Base-by-base conservation (phyloP, 2,113 vertebrate genomes). In the Turnix velox region DNA sequence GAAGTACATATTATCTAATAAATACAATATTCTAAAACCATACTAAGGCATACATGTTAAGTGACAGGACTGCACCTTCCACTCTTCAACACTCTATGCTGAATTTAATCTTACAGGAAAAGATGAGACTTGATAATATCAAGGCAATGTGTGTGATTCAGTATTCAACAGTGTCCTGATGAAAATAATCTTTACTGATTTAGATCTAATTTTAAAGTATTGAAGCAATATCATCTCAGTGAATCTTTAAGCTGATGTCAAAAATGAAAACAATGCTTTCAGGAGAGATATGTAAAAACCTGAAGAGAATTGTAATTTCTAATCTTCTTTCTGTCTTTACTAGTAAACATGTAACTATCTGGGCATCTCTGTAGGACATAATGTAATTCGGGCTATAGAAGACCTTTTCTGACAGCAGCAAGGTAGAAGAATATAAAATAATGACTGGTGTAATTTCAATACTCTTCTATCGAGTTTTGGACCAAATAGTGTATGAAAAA, bases 171-270 rank as follows among this genome's bases (percentile, higher is more conserved):
- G 30, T 90, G 39, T 90, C 42, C 66, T 72, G 54, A 77, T 52
- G 43, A 83, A 33, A 52, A 23, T 62, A 49, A 77, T 20, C 57
- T 61, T 55, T 96, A 79, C 39, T 68, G 55, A 55, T 94, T 91
- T 91, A 68, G 22, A 57, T 87, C 58, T 90, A 73, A 72, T 82
- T 39, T 91, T 52, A 95, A 96, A 93, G 81, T 90, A 78, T n/a
- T 6, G 1, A 49, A 33, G 77, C 39, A 40, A 66, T 12, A 9
- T 33, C 43, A 76, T 94, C 72, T 90, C 52, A 74, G 86, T 37
- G 42, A 86, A 77, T 75, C n/a, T 84, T 86, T 55, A 63, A 61
- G 28, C 43, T 77, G 68, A 69, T 86, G n/a, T 77, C 18, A 59
- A 86, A 85, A 83, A 66, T 14, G 30, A 59, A 74, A 96, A n/a